Conservation (phyloP, 2,888 invertebrate species). For the Cantharis flavilabris region DNA sequence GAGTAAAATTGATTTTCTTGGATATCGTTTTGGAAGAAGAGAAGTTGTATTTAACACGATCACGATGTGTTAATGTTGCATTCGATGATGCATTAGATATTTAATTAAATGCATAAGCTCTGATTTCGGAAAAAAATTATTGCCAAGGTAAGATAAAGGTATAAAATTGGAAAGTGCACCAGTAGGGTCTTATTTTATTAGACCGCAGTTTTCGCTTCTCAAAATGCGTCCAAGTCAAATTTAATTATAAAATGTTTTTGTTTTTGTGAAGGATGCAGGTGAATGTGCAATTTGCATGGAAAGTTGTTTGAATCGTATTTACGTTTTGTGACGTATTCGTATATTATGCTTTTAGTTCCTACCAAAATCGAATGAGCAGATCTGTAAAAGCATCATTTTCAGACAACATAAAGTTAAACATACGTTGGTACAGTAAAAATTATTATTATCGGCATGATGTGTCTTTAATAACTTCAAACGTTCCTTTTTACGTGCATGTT, state of each 20-base stretch:
- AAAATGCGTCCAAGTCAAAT: not conserved
- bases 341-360: constrained; percentile 38
- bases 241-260: not conserved
- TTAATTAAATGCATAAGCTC: not conserved
- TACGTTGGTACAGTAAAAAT: constrained; percentile 54
- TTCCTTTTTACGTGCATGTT: not conserved
- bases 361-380: constrained; percentile 51
- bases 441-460: constrained; percentile 32
- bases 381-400: constrained; percentile 58
- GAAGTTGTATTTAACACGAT: not conserved
- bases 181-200: not conserved
- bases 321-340: constrained; percentile 30
- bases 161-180: not conserved
- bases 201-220: not conserved
- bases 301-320: not conserved
- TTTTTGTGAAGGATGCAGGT: not conserved
- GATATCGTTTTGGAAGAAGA: constrained; percentile 4
- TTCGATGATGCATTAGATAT: not conserved
- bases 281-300: constrained; percentile 17
- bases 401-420: constrained; percentile 57
- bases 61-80: not conserved
- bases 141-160: not conserved
- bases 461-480: not conserved
- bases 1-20: constrained; percentile 16
- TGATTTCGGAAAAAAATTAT: not conserved